phyloP scores from a whole-genome alignment of 2,113 vertebrate species.

The Solea solea region DNA sequence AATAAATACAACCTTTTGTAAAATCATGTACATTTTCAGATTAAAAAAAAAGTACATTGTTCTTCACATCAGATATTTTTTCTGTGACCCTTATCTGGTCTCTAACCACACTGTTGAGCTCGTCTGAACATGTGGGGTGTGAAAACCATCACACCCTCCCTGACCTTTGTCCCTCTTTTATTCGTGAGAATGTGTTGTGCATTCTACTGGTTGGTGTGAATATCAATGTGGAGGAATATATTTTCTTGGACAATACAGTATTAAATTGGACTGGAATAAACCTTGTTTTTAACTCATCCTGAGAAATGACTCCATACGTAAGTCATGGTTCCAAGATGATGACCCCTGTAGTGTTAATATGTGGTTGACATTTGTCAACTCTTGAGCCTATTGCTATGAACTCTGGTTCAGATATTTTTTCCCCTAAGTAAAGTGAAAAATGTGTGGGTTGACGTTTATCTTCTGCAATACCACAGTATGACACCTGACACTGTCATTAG shows the following conservation, averaged over 20 bases:
- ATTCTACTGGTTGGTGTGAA: conserved; percentile 1
- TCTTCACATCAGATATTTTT: too few relatives aligned
- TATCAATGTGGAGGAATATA: background rate
- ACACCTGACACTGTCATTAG: background rate
- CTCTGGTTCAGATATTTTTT: too few relatives aligned
- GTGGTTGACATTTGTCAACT: too few relatives aligned
- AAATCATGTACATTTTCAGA: too few relatives aligned
- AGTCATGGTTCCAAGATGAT: too few relatives aligned
- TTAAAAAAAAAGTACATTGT: too few relatives aligned
- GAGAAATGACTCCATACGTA: background rate
- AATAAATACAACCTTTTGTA: too few relatives aligned
- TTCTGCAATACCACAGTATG: too few relatives aligned
- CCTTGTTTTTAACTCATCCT: background rate
- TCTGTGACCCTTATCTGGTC: conserved; percentile 15
- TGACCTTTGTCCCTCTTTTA: background rate
- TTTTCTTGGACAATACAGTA: background rate
- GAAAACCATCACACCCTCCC: conserved; percentile 42
- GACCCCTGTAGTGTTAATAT: too few relatives aligned
- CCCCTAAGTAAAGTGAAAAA: too few relatives aligned
- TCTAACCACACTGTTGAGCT: conserved; percentile 33
- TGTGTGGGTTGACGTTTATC: too few relatives aligned
- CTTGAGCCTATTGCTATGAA: too few relatives aligned
- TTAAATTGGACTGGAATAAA: background rate
- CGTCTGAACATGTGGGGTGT: conserved; percentile 11
- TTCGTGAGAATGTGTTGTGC: conserved; percentile 2